Evolutionary conservation across 1,140 invertebrate species (phyloP), one percentile per base, ranked within the genome.

Genomic region (Phthorimaea operculella): DNA sequence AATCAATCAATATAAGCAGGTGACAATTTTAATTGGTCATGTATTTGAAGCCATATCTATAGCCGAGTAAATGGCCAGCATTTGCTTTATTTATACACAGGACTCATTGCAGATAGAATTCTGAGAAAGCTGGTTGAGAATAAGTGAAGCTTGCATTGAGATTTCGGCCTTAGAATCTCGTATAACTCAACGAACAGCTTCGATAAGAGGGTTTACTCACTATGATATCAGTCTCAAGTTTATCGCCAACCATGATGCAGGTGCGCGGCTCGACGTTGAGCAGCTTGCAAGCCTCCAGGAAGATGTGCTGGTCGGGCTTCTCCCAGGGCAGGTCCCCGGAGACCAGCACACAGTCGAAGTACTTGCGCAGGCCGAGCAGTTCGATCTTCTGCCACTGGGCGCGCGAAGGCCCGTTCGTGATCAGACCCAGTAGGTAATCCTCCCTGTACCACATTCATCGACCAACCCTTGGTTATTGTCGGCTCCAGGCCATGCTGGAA

Each of bases 381-480:
- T 88, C 81, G 21, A 96, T 87, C 83, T 96, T 96, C 85, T 96
- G 93, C 93, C 94, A 94, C 80, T 96, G 94, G 9, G 92, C 90
- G 42, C 90, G 88, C 16, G 93, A 94, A 1, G 93, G 91, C 9
- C 94, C 94, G 78, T 95, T 95, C 51, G 93, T 94, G 68, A 94
- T 93, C 57, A 96, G 81, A 48, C 90, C 93, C 57, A 95, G 79
- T 52, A 90, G 85, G 77, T 93, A 94, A 65, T 90, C 89, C 70
- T 91, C 87, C 63, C 87, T 86, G 63, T 76, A 63, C 66, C 79
- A 72, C 70, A 83, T 79, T 80, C 61, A 81, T 76, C 60, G 63
- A 70, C 66, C 68, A 71, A 62, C 72, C 66, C 73, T 73, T 71
- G 52, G 68, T 79, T 81, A 79, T 77, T 76, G 58, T 64, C 61